Evolutionary conservation across 1,140 invertebrate species (phyloP).

Genomic region (Hycleus cichorii): DNA sequence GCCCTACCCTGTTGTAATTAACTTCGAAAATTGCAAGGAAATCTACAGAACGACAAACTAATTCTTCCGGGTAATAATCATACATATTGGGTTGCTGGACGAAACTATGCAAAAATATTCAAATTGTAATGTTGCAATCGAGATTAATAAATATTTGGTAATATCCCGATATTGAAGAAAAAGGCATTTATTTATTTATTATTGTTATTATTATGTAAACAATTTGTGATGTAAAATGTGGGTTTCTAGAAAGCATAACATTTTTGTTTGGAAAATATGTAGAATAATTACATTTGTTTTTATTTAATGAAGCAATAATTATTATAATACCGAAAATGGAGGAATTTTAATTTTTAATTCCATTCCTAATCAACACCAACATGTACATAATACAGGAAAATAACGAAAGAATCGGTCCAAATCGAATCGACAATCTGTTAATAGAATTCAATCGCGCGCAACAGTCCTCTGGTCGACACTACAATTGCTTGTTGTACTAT

Average conservation of each 20-base stretch:
- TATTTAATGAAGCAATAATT: conserved; percentile 8
- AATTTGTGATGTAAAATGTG: background rate
- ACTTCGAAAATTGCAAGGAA: conserved; percentile 2
- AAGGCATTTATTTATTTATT: background rate
- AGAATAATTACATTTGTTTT: conserved; percentile 3
- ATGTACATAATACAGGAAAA: no score
- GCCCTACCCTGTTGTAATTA: conserved; percentile 25
- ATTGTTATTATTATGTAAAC: conserved; percentile 4
- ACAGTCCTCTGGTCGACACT: background rate
- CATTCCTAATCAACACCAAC: no score
- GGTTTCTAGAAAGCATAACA: conserved; percentile 15
- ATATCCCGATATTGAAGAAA: background rate
- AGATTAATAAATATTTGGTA: background rate
- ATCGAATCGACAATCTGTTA: no score
- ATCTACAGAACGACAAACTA: background rate
- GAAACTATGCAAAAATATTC: conserved; percentile 12
- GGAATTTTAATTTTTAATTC: background rate
- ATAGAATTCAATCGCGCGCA: background rate
- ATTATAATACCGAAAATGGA: background rate
- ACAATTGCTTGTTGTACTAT: no score
- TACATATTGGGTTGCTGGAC: background rate
- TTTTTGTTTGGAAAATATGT: conserved; percentile 15
- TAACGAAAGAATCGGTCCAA: no score
- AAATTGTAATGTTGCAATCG: no score
- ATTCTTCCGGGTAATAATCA: conserved; percentile 23